These are phyloP conservation scores for Parapristionchus giblindavisi DNA, from an alignment of 2,888 invertebrate genomes.

Conservation along the genomic window DNA sequence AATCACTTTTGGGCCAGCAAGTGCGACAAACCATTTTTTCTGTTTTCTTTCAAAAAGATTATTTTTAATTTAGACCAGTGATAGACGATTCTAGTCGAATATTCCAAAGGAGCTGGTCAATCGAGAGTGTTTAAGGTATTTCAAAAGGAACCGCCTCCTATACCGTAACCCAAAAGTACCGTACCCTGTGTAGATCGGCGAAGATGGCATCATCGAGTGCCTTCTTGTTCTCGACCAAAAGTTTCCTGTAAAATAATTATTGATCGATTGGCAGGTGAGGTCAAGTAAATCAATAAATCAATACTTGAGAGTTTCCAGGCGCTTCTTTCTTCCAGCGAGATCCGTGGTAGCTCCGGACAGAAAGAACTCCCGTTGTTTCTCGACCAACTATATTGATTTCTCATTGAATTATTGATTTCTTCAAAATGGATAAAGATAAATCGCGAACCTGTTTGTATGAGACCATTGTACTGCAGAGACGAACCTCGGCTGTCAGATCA, in stretches of 20 bases:
- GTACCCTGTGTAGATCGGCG: slow-evolving; percentile 31
- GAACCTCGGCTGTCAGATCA: too few species aligned
- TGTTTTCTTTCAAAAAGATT: background rate
- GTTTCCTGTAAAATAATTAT: slow-evolving; percentile 12
- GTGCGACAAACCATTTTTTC: background rate
- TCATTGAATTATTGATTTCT: too few species aligned
- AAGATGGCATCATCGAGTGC: slow-evolving; percentile 28
- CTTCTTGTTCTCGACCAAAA: slow-evolving; percentile 35
- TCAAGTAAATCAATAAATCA: too few species aligned
- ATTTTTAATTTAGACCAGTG: background rate
- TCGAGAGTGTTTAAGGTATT: too few species aligned
- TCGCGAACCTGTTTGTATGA: too few species aligned
- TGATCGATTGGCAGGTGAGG: too few species aligned
- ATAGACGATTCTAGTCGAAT: background rate
- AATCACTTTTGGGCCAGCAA: background rate
- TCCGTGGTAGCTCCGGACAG: slow-evolving; percentile 7
- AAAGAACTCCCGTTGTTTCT: slow-evolving; percentile 34
- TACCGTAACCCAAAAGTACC: slow-evolving; percentile 1
- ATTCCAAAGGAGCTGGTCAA: background rate
- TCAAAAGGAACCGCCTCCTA: too few species aligned
- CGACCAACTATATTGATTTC: too few species aligned
- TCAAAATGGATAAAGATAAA: too few species aligned
- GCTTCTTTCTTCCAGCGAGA: slow-evolving; percentile 23
- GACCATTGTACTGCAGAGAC: too few species aligned
- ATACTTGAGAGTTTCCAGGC: slow-evolving; percentile 25